Evolutionary conservation across 2,888 invertebrate genomes (phyloP), one percentile per base, ranked within the genome.

Genomic region (Eremobia ochroleuca): DNA sequence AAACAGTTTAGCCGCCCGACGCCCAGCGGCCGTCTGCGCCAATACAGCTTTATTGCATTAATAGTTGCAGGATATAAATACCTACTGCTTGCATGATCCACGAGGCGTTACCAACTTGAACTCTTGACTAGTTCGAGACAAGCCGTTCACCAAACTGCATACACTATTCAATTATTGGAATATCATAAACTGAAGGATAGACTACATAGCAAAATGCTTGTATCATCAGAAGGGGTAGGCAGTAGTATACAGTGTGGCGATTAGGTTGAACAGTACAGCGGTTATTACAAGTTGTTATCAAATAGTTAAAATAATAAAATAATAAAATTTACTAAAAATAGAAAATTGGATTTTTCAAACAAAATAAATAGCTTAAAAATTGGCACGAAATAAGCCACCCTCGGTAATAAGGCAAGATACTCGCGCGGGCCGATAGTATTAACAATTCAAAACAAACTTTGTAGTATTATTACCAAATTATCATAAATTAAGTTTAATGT

Each of bases 11-110:
- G 69, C n/a, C 34, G 18, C 4, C 9, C 6, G 6, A 18, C 21
- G 49, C 21, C 9, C 18, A 40, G 43, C 43, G 4, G 11, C 15
- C 31, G 18, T 34, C 15, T 55, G 31, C 72, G 46, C n/a, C 61
- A 46, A 73, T 80, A 80, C 25, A n/a, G 55, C 31, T 49, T 69
- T 37, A 79, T 73, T 84, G 68, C 46, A 61, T 73, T 81, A 79
- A 61, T 66, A 78, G 79, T 83, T 66, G n/a, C 55, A 59, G n/a
- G 21, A 62, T 21, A 55, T 37, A 52, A 55, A 34, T n/a, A 34
- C 11, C 21, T 31, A n/a, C 6, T 67, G 61, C 83, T 31, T 64
- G 43, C 31, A 31, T 64, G 58, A 43, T 55, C 52, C 18, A 34
- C 52, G 49, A 64, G 18, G 62, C 11, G 28, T 40, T 49, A 34